Base-by-base conservation (phyloP, 2,113 vertebrate genomes). In the Mohoua ochrocephala region DNA sequence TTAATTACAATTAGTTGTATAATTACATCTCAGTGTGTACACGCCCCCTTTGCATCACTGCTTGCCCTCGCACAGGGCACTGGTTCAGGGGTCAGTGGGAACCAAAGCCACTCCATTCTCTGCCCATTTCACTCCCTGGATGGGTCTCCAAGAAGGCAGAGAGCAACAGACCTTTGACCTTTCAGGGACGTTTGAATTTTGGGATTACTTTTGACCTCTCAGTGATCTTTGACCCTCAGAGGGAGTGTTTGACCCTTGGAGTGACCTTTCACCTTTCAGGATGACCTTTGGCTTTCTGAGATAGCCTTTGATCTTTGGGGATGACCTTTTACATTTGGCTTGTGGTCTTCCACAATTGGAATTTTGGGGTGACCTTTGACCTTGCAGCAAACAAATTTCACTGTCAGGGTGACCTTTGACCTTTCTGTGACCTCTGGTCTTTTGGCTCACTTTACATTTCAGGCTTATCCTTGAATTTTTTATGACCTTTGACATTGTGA, bases 61-160 rank as follows among this genome's bases (percentile, higher is more conserved):
- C 68, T 84, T 73, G 30, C 50, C 84, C 67, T 63, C 1, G 0
- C 14, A 10, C 4, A 7, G 42, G n/a, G 42, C 3, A 0, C 41
- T 39, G 33, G 24, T 28, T 81, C 37, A 35, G 54, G 23, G 9
- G 19, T 59, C 41, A 61, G 41, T 5, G 31, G 35, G 9, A 30
- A 49, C 17, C 15, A 37, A 67, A 75, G 31, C 24, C 59, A 45
- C 16, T 45, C 73, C 14, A 6, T 41, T 31, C 50, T 50, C 53
- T 70, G 19, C 18, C 44, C 30, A 2, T 63, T 31, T n/a, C 33
- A 37, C 23, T 54, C 39, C 20, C 42, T 45, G 35, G 50, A 6
- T 33, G 31, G 18, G 26, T 64, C 53, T 60, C 49, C 39, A 4
- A 45, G n/a, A 20, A 15, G 28, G 35, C 10, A 41, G 41, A 56